Evolutionary conservation across 30 jellyfish, hydroid and myxozoan species (phyloP).

Genomic region (Clytia hemisphaerica): DNA sequence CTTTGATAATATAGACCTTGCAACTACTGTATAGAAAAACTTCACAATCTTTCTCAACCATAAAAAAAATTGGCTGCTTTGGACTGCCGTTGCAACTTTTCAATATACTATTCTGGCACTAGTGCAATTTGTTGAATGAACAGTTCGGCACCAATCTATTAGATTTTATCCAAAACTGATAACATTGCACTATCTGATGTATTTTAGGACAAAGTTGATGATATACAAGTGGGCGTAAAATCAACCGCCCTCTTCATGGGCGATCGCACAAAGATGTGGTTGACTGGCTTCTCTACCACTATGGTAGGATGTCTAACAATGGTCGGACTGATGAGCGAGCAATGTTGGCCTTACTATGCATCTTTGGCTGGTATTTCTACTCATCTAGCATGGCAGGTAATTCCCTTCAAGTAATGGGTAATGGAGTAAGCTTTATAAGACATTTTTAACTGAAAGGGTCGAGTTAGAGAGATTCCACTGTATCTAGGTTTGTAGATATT

Average conservation of each 20-base stretch:
- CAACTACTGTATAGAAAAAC: too few relatives aligned
- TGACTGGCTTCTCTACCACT: conserved; percentile 38
- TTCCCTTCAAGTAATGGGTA: neutral
- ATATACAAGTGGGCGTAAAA: conserved; percentile 61
- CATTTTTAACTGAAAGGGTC: neutral
- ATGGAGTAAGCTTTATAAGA: neutral
- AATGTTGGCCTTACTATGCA: conserved; percentile 76
- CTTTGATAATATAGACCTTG: too few relatives aligned
- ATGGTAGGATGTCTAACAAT: conserved; percentile 42
- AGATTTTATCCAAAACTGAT: too few relatives aligned
- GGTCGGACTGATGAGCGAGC: conserved; percentile 72
- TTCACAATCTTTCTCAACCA: too few relatives aligned
- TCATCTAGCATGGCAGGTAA: conserved; percentile 90
- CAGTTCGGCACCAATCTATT: too few relatives aligned
- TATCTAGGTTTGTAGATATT: neutral
- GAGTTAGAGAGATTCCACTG: too few relatives aligned
- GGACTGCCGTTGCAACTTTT: too few relatives aligned
- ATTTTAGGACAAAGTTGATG: conserved; percentile 85
- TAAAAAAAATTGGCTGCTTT: too few relatives aligned
- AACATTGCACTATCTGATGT: too few relatives aligned
- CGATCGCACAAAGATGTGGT: conserved; percentile 58
- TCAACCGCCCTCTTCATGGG: conserved; percentile 82
- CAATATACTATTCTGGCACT: too few relatives aligned
- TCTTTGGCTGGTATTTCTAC: conserved; percentile 48
- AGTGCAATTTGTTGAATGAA: too few relatives aligned